A percentile compares a stretch with the other conserved stretches of the same genome.
These are phyloP conservation scores for Cheilosia impressa DNA, from an alignment of 2,888 invertebrate species.

Conservation along the genomic window DNA sequence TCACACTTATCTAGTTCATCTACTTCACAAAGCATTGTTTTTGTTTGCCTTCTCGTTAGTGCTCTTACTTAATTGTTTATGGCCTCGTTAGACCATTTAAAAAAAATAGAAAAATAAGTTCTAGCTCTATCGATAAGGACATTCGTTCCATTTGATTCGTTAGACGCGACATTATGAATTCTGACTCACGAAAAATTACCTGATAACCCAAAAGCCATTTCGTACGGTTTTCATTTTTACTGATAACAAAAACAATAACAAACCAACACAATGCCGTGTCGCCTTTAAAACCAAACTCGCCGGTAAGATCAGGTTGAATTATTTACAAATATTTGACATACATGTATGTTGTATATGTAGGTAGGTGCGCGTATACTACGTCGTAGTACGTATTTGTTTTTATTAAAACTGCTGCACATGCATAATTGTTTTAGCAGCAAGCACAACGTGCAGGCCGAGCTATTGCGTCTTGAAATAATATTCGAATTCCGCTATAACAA, in stretches of 20 bases:
- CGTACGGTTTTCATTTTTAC: not conserved
- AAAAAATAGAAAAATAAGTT: conserved; percentile 7
- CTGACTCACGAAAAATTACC: conserved; percentile 43
- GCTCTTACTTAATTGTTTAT: not conserved
- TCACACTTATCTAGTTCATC: not conserved
- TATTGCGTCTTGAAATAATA: too few species aligned
- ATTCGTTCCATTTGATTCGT: not conserved
- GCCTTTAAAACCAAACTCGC: conserved; percentile 6
- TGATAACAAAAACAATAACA: conserved; percentile 42
- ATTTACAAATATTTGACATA: conserved; percentile 5
- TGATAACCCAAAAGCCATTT: conserved; percentile 33
- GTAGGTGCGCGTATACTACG: not conserved
- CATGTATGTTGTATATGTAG: not conserved
- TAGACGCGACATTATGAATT: conserved; percentile 20
- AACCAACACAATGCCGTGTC: conserved; percentile 7
- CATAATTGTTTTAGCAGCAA: conserved; percentile 6
- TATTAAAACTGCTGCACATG: conserved; percentile 32
- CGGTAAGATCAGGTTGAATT: conserved; percentile 31
- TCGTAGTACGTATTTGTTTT: conserved; percentile 1
- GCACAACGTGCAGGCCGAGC: conserved; percentile 2
- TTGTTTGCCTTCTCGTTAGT: conserved; percentile 21
- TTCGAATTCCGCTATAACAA: too few species aligned
- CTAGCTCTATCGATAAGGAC: conserved; percentile 33
- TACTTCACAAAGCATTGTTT: conserved; percentile 5
- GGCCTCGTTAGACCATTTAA: conserved; percentile 8